phyloP scores from a whole-genome alignment of 2,113 vertebrate species.

The Probosciger aterrimus region DNA sequence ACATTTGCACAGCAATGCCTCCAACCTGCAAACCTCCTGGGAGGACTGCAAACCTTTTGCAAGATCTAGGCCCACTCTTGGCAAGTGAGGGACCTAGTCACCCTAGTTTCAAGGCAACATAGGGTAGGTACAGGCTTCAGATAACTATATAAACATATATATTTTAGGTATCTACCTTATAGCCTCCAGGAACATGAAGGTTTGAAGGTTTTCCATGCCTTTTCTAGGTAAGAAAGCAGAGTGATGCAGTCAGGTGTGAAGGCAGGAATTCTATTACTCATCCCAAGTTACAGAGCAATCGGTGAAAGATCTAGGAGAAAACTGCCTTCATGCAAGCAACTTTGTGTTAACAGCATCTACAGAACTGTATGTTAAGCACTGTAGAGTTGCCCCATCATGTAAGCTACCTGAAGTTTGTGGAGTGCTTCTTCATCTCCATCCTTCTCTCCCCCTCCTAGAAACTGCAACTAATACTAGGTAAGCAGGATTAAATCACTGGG shows the following conservation, averaged over 20 bases:
- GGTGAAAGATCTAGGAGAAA: background rate
- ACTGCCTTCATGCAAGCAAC: background rate
- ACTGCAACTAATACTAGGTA: background rate
- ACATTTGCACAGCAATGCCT: background rate
- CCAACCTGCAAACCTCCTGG: background rate
- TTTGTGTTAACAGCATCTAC: background rate
- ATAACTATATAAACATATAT: background rate
- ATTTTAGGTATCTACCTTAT: background rate
- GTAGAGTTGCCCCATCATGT: background rate
- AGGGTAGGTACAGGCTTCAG: background rate
- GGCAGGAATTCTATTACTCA: background rate
- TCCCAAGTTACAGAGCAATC: background rate
- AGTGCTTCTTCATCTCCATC: background rate
- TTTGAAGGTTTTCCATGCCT: rapidly evolving
- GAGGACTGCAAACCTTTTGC: background rate
- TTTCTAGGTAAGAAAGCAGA: background rate
- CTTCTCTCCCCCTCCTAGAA: background rate
- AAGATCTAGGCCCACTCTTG: background rate
- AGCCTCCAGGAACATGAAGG: background rate
- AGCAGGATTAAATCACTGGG: background rate
- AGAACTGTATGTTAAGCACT: background rate
- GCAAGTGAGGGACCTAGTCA: background rate
- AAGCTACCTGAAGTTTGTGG: background rate
- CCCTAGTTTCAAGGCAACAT: background rate
- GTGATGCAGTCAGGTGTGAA: background rate